Evolutionary conservation across 2,888 invertebrate species (phyloP).

Genomic region (Matsumyia berberina): DNA sequence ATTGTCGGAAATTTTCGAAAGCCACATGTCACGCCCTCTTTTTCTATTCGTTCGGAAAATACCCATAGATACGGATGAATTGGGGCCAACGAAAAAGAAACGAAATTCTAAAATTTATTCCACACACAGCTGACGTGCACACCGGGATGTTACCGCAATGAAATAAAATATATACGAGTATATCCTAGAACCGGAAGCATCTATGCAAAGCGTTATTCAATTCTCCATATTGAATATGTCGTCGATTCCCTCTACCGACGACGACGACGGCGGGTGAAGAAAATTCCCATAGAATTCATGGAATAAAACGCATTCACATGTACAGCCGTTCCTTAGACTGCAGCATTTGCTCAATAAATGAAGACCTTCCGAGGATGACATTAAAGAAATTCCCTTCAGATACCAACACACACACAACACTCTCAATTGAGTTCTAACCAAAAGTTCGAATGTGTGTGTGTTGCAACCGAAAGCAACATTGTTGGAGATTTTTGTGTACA

Average conservation of each 20-base stretch:
- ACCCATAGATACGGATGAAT: conserved; percentile 32
- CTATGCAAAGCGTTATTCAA: conserved; percentile 53
- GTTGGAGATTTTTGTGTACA: conserved; percentile 3
- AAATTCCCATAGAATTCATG: conserved; percentile 39
- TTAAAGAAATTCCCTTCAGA: conserved; percentile 8
- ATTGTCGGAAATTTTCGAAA: conserved; percentile 37
- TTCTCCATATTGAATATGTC: conserved; percentile 54
- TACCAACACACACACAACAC: background rate
- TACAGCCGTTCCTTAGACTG: conserved; percentile 25
- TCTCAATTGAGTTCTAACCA: conserved; percentile 24
- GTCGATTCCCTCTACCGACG: conserved; percentile 35
- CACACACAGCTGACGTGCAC: conserved; percentile 32
- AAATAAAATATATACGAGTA: conserved; percentile 48
- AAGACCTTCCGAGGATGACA: conserved; percentile 16
- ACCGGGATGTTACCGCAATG: conserved; percentile 46
- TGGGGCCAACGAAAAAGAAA: background rate
- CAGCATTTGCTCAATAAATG: conserved; percentile 54
- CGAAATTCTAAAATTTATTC: conserved; percentile 56
- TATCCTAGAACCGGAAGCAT: conserved; percentile 26
- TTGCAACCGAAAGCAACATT: conserved; percentile 28
- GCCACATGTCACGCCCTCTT: conserved; percentile 56
- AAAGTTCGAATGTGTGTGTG: conserved; percentile 1
- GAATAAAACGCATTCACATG: conserved; percentile 45
- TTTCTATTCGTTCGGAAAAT: conserved; percentile 47
- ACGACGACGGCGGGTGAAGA: background rate